A percentile compares a stretch with the other conserved stretches of the same genome.
Conservation (phyloP, 2,113 vertebrate species). For the Hippocampus zosterae region DNA sequence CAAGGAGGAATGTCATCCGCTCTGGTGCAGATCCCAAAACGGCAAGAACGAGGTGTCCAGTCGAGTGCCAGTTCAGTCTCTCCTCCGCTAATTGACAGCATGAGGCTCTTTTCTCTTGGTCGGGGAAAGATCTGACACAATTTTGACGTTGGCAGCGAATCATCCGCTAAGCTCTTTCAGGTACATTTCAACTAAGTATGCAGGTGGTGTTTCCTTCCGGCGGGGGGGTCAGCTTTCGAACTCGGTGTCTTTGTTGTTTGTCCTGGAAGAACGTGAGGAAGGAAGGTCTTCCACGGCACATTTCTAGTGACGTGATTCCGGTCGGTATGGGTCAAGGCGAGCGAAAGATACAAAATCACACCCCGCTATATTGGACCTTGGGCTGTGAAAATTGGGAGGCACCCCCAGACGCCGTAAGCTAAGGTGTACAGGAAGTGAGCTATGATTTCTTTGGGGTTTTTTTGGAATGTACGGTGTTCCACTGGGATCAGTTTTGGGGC, state of each 20-base stretch:
- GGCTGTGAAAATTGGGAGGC: no score
- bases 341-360: neutral
- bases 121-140: neutral
- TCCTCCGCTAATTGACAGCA: neutral
- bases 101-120: neutral
- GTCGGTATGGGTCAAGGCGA: neutral
- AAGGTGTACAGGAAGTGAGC: no score
- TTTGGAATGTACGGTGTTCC: no score
- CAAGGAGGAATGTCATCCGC: neutral
- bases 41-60: neutral
- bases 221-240: neutral
- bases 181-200: no score
- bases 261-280: neutral
- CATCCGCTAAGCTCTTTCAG: neutral
- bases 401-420: no score
- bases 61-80: neutral
- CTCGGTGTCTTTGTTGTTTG: neutral
- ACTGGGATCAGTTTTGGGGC: no score
- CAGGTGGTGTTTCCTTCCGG: neutral
- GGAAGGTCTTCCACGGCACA: neutral
- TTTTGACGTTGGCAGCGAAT: neutral
- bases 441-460: no score
- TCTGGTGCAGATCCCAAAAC: neutral
- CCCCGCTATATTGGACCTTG: no score
- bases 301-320: neutral